Conservation (phyloP, 2,113 vertebrate species). For the Rostratula benghalensis region DNA sequence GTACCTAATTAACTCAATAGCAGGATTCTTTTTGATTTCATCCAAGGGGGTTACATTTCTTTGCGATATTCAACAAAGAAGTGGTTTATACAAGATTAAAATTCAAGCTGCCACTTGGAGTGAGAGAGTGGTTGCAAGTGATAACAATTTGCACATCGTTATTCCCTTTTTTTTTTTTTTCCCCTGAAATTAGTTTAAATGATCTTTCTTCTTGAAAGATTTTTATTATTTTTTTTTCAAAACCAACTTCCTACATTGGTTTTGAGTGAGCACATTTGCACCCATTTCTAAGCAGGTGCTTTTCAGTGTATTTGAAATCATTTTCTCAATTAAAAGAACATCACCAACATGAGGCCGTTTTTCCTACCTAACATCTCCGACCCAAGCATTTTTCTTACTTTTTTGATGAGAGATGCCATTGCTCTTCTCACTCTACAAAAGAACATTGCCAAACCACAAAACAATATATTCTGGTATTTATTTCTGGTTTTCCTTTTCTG, state of each 20-base stretch:
- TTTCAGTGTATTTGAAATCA: not conserved
- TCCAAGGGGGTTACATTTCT: slow-evolving; percentile 57
- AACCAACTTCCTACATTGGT: not conserved
- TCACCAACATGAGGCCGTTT: not conserved
- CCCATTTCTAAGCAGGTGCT: not conserved
- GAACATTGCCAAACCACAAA: too few relatives aligned
- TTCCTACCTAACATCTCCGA: not conserved
- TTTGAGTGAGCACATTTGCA: not conserved
- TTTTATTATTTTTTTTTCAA: not conserved
- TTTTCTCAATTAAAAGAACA: not conserved
- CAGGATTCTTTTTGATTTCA: slow-evolving; percentile 39
- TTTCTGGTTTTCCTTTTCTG: too few relatives aligned
- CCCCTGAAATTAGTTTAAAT: not conserved
- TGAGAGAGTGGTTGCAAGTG: not conserved
- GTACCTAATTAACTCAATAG: slow-evolving; percentile 64
- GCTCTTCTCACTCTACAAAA: too few relatives aligned
- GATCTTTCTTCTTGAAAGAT: not conserved
- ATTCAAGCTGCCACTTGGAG: slow-evolving; percentile 36
- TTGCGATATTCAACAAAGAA: slow-evolving; percentile 1
- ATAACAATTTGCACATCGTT: not conserved
- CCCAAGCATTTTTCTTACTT: too few relatives aligned
- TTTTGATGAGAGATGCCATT: too few relatives aligned
- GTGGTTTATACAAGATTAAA: slow-evolving; percentile 49
- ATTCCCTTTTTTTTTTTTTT: not conserved
- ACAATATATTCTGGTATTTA: too few relatives aligned